These are phyloP conservation scores for Pinctada fucata DNA, from an alignment of 2,888 invertebrate species.

Conservation along the genomic window DNA sequence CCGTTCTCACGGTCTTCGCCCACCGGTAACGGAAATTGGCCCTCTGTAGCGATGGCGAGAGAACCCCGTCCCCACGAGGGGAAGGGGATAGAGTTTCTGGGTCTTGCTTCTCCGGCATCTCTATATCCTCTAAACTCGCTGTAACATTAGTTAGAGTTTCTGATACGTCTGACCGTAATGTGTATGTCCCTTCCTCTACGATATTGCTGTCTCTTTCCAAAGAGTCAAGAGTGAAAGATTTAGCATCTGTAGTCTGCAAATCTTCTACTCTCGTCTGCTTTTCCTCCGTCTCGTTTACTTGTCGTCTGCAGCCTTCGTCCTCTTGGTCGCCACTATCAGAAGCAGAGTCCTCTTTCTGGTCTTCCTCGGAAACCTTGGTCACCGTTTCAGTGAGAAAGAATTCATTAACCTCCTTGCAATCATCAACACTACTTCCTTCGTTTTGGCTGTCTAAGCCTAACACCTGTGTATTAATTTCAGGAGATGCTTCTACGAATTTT, in stretches of 20 bases:
- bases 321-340: background rate
- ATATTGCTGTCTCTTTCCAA: background rate
- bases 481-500: background rate
- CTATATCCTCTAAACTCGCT: background rate
- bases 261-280: background rate
- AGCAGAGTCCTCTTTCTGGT: background rate
- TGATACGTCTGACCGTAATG: background rate
- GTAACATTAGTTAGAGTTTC: background rate
- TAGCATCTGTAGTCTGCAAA: background rate
- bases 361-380: background rate
- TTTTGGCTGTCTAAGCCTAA: background rate
- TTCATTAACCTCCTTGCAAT: background rate
- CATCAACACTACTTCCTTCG: background rate
- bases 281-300: background rate
- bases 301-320: background rate
- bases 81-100: background rate
- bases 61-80: slow-evolving; percentile 35
- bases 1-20: slow-evolving; percentile 57
- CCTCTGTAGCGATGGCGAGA: slow-evolving; percentile 51
- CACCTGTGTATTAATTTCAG: no score
- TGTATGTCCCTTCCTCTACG: background rate
- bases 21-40: slow-evolving; percentile 62
- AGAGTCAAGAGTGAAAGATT: background rate
- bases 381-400: background rate
- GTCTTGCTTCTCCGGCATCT: slow-evolving; percentile 34